Conservation (phyloP, 2,888 invertebrate genomes). For the Parnassius smintheus region DNA sequence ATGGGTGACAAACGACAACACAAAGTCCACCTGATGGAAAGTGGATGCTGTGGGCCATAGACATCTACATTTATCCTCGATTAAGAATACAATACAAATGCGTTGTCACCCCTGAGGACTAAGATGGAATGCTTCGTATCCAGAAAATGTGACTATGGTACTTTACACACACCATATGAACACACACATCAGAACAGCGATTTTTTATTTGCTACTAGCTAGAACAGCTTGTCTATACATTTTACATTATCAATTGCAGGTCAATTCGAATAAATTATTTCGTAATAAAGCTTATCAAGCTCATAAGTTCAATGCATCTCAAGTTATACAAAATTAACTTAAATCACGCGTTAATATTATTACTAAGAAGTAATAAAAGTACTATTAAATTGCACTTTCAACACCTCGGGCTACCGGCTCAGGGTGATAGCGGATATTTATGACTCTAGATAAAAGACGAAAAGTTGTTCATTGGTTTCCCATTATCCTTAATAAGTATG, state of each 20-base stretch:
- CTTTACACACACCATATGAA: no score
- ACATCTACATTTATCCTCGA: no score
- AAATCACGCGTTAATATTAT: slow-evolving; percentile 51
- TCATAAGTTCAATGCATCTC: slow-evolving; percentile 33
- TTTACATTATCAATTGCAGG: slow-evolving; percentile 29
- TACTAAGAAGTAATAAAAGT: slow-evolving; percentile 55
- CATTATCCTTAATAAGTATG: slow-evolving; percentile 79
- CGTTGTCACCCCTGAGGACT: no score
- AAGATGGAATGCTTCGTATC: no score
- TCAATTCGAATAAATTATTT: slow-evolving; percentile 39
- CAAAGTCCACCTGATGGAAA: no score
- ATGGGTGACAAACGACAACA: no score
- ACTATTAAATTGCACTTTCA: slow-evolving; percentile 62
- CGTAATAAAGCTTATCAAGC: slow-evolving; percentile 46
- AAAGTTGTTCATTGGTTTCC: slow-evolving; percentile 74
- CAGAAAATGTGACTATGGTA: no score
- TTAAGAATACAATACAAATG: no score
- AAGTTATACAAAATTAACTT: slow-evolving; percentile 40
- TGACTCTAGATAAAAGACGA: slow-evolving; percentile 67
- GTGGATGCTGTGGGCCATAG: no score
- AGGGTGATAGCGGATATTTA: slow-evolving; percentile 63
- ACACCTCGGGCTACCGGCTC: slow-evolving; percentile 60
- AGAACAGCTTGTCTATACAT: slow-evolving; percentile 7
- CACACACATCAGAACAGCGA: no score
- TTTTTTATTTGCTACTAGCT: not conserved